These are phyloP conservation scores for Megaleporinus macrocephalus DNA, from an alignment of 2,113 vertebrate species.

Conservation along the genomic window DNA sequence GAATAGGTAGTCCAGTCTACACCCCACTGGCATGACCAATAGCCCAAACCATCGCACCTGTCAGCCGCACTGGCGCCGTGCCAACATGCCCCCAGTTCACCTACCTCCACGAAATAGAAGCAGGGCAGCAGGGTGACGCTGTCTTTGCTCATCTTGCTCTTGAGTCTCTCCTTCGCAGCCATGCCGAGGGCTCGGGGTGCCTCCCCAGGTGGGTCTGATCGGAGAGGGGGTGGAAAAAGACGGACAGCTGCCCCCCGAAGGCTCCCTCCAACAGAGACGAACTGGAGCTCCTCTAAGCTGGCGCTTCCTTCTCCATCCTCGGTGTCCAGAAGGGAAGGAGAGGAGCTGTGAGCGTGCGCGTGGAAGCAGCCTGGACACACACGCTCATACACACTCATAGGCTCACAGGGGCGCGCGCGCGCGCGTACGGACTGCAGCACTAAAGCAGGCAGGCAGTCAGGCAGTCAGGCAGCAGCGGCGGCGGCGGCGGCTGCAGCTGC, in stretches of 20 bases:
- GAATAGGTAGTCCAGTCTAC: not conserved
- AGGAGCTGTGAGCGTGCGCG: not conserved
- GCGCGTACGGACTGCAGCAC: not conserved
- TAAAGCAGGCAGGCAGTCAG: not conserved
- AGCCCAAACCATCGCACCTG: not conserved
- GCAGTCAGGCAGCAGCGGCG: not conserved
- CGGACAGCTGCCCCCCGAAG: not conserved
- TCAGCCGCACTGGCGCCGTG: not conserved
- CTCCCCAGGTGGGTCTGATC: not conserved
- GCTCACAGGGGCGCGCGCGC: slow-evolving; percentile 4
- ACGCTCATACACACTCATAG: not conserved
- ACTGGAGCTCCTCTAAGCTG: slow-evolving; percentile 30
- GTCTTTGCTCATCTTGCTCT: slow-evolving; percentile 89
- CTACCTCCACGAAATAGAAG: slow-evolving; percentile 98
- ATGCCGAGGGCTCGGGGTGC: slow-evolving; percentile 70
- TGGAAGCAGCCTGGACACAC: not conserved
- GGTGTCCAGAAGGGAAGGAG: not conserved
- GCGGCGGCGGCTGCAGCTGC: not conserved
- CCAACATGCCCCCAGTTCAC: slow-evolving; percentile 54
- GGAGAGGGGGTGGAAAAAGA: not conserved
- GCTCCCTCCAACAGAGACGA: slow-evolving; percentile 8
- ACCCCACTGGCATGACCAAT: not conserved
- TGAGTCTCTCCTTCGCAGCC: slow-evolving; percentile 88
- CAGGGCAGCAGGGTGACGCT: slow-evolving; percentile 96
- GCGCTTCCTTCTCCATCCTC: slow-evolving; percentile 35